A percentile compares a stretch with the other conserved stretches of the same genome.
phyloP scores from a whole-genome alignment of 2,797 vertebrate genomes.

The Channallabes apus region DNA sequence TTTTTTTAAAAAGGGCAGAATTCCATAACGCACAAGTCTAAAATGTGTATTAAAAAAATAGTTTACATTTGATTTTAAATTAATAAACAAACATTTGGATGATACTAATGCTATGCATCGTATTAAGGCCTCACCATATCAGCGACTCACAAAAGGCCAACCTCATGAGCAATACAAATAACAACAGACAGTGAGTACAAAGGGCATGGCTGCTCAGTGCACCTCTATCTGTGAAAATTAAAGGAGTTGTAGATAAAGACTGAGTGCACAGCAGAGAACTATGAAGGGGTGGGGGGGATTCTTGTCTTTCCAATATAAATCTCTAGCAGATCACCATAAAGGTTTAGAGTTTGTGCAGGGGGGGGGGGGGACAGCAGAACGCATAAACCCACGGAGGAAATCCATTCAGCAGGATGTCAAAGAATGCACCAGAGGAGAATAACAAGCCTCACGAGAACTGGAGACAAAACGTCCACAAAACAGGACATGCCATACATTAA shows the following conservation, averaged over 20 bases:
- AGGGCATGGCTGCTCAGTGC: background rate
- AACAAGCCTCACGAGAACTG: slow-evolving; percentile 47
- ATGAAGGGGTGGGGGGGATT: slow-evolving; percentile 33
- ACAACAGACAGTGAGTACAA: slow-evolving; percentile 17
- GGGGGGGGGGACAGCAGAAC: slow-evolving; percentile 33
- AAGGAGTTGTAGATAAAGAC: slow-evolving; percentile 21
- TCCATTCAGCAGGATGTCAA: slow-evolving; percentile 48
- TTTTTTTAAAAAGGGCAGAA: background rate
- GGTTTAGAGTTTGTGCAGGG: slow-evolving; percentile 27
- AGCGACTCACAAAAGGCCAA: slow-evolving; percentile 8
- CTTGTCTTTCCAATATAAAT: slow-evolving; percentile 47
- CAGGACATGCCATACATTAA: slow-evolving; percentile 51
- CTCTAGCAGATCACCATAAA: slow-evolving; percentile 46
- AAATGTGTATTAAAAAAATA: background rate
- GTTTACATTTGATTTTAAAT: background rate
- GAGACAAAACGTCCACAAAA: slow-evolving; percentile 49
- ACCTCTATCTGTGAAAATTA: slow-evolving; percentile 12
- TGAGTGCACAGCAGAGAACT: background rate
- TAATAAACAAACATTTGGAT: background rate
- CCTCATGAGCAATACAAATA: slow-evolving; percentile 17
- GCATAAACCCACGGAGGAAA: slow-evolving; percentile 48
- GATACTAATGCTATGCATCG: background rate
- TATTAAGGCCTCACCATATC: slow-evolving; percentile 37
- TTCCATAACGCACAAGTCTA: background rate
- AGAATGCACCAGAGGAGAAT: slow-evolving; percentile 50